A percentile compares a stretch with the other conserved stretches of the same genome.
Evolutionary conservation across 2,888 invertebrate species (phyloP).

Genomic region (Liposcelis brunnea): DNA sequence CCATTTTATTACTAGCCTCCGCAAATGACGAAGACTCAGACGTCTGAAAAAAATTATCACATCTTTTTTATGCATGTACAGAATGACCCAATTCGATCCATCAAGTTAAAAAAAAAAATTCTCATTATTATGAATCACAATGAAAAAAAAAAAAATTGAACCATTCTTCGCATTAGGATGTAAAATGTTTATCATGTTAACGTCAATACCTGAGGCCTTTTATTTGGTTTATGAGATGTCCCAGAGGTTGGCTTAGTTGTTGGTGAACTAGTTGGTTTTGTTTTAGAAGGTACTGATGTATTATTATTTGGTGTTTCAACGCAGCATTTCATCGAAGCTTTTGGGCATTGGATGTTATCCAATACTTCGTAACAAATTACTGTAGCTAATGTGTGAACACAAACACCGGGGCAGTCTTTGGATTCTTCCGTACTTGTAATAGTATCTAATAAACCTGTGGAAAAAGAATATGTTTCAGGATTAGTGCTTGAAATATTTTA

Average conservation of each 20-base stretch:
- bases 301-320: slow-evolving; percentile 51
- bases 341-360: slow-evolving; percentile 65
- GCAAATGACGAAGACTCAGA: too few relatives aligned
- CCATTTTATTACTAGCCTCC: too few relatives aligned
- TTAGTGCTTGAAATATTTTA: too few relatives aligned
- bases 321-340: slow-evolving; percentile 68
- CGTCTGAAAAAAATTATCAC: too few relatives aligned
- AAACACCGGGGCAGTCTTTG: slow-evolving; percentile 76
- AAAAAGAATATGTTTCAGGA: slow-evolving; percentile 13
- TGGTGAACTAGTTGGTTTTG: background rate
- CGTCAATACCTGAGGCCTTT: slow-evolving; percentile 2
- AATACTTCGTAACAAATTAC: slow-evolving; percentile 72
- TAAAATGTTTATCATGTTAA: too few relatives aligned
- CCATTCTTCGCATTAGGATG: too few relatives aligned
- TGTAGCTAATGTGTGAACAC: slow-evolving; percentile 71
- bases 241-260: background rate
- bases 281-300: slow-evolving; percentile 19
- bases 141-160: too few relatives aligned
- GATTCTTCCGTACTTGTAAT: slow-evolving; percentile 70
- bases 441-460: slow-evolving; percentile 61
- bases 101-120: too few relatives aligned
- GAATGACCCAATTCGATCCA: too few relatives aligned
- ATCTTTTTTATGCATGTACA: too few relatives aligned
- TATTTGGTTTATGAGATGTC: background rate
- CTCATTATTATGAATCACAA: too few relatives aligned